Evolutionary conservation across 2,888 invertebrate genomes (phyloP).

Genomic region (Campoplex nolae): DNA sequence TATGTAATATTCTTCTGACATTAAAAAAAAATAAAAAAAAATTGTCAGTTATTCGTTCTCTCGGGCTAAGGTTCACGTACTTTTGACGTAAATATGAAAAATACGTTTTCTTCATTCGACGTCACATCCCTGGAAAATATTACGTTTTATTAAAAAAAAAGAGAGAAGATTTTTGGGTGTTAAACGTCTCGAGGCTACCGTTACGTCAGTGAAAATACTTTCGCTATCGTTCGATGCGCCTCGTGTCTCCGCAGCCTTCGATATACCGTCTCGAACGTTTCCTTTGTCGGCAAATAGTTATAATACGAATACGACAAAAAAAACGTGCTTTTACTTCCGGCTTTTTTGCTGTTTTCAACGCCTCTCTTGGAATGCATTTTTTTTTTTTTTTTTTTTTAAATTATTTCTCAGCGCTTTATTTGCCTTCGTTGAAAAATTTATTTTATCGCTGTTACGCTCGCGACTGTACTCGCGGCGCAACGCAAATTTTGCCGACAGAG

Average conservation of each 20-base stretch:
- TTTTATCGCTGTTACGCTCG: background rate
- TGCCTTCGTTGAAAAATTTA: background rate
- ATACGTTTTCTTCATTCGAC: conserved; percentile 3
- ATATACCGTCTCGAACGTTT: conserved; percentile 1
- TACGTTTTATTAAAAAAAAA: background rate
- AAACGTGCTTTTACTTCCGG: conserved; percentile 22
- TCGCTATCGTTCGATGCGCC: conserved; percentile 27
- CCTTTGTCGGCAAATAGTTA: conserved; percentile 44
- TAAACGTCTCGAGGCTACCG: conserved; percentile 6
- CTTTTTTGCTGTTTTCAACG: background rate
- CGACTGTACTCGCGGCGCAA: background rate
- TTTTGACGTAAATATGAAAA: background rate
- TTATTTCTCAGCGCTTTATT: background rate
- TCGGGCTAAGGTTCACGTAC: background rate
- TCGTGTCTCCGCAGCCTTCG: background rate
- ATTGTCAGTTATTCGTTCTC: background rate
- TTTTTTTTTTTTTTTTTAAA: background rate
- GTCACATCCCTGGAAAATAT: conserved; percentile 29
- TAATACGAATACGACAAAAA: conserved; percentile 10
- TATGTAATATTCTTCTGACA: conserved; percentile 50
- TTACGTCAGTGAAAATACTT: conserved; percentile 37
- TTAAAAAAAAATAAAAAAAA: conserved; percentile 15
- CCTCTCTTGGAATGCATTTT: background rate
- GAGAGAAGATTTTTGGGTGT: background rate
- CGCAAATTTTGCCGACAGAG: conserved; percentile 45